Evolutionary conservation across 2,888 invertebrate genomes (phyloP), one percentile per base, ranked within the genome.

Genomic region (Artemia sinica): DNA sequence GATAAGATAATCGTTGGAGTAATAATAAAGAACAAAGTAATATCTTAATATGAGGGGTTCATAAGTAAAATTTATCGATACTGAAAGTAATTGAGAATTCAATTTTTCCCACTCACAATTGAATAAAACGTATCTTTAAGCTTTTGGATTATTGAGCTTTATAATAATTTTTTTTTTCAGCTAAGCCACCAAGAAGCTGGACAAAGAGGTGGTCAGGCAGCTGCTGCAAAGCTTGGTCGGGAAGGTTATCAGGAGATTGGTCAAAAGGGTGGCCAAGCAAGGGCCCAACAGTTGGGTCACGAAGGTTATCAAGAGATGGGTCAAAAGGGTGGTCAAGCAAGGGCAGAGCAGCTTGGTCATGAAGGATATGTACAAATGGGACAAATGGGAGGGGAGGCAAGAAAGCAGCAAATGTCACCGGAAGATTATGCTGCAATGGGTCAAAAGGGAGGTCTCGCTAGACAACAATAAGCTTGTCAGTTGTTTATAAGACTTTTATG

Each of bases 351-450:
- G 10, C 58, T 58, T 8, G 58, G 58, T 18, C 58, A 58, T 10
- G 58, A 58, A 58, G 58, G 58, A 8, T 58, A 58, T 10, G 58
- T 58, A 8, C 14, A 58, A 58, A 58, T 58, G 58, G 58, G 58
- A 8, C 8, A 58, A 18, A 58, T 14, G 18, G 58, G 58, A 8
- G 58, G 58, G 1, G 58, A 58, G 10, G 58, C 58, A n/a, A n/a
- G 58, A 8, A 58, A 58, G 58, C 58, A 58, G 58, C 14, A n/a
- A 58, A 58, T 58, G 58, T 58, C 58, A 8, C 18, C 58, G 8
- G 58, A 58, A 18, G 58, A 58, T 8, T 58, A 58, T 58, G 58
- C 58, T 9, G 58, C n/a, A 58, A 58, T 58, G 58, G 66, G 66
- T 11, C 66, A 28, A n/a, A 18, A 67, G 10, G 67, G 50, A 14